Base-by-base conservation (phyloP, 2,888 invertebrate genomes). In the Holacanthella duospinosa region DNA sequence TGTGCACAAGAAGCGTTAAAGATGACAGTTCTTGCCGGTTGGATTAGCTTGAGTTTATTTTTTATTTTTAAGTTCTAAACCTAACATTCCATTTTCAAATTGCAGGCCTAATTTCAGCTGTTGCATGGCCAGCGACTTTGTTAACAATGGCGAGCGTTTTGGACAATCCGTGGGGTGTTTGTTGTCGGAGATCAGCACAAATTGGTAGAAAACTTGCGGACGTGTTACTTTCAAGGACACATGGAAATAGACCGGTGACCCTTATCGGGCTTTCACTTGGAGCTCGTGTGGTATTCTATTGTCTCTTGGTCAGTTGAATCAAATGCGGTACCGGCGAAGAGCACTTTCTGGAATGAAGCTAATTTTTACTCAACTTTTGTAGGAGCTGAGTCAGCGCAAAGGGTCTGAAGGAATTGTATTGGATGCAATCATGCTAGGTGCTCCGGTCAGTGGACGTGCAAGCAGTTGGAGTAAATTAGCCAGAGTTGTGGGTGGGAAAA, bases 121-220 rank as follows among this genome's bases (percentile, higher is more conserved):
- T 86, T 6, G 81, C 83, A 1, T 85, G 85, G 85, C 85, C 85
- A 6, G 79, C 83, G 19, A 80, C 83, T 19, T 75, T 86, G 59
- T 74, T 86, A 9, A 81, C 82, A 1, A 76, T 81, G 59, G 80
- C 82, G 2, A 79, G 79, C 9, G 79, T 82, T 1, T 79, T 83
- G 64, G 85, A 85, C 75, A 86, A 85, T 75, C 85, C 85, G 0
- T 85, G 85, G 69, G 82, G 83, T 62, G 84, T 85, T 2, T 84
- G 84, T 74, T 80, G 83, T 53, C 76, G 82, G 43, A 75, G 85
- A 55, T 79, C 84, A 25, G 80, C 81, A 3, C 80, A 82, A 75
- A 82, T 82, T 25, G 86, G 86, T 4, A 80, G 81, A 71, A 82
- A 84, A 71, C 76, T 86, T 61, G 85, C 85, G 1, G 82, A 84